phyloP scores from a whole-genome alignment of 2,888 invertebrate species.

The Watsonalla binaria region DNA sequence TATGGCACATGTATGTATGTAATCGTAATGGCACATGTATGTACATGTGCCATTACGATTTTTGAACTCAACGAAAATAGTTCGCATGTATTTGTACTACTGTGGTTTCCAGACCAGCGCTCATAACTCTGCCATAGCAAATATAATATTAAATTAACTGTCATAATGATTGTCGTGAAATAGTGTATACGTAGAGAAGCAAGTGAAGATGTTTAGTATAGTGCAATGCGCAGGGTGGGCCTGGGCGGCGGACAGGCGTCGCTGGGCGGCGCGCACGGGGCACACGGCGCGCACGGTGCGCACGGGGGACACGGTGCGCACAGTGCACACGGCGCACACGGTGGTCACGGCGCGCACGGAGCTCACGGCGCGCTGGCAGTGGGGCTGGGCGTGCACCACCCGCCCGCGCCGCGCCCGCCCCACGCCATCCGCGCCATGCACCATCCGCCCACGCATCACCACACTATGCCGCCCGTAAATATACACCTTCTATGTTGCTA shows the following conservation, averaged over 20 bases:
- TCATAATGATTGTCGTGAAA: no score
- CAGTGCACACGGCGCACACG: no score
- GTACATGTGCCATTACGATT: no score
- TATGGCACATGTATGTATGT: no score
- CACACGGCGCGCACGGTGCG: conserved; percentile 48
- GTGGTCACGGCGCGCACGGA: conserved; percentile 36
- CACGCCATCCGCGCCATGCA: conserved; percentile 67
- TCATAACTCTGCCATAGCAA: no score
- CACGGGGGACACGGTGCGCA: conserved; percentile 41
- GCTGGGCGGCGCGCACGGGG: conserved; percentile 53
- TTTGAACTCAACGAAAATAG: no score
- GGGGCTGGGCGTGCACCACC: conserved; percentile 42
- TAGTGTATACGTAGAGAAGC: no score
- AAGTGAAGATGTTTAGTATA: conserved; percentile 8
- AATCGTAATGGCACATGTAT: no score
- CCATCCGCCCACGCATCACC: conserved; percentile 60
- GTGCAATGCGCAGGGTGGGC: conserved; percentile 46
- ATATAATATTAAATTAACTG: no score
- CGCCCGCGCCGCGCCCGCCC: conserved; percentile 57
- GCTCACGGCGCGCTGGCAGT: conserved; percentile 13
- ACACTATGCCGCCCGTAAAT: conserved; percentile 54
- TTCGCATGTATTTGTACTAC: no score
- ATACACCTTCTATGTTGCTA: no score
- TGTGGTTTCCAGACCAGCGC: no score
- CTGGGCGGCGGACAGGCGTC: conserved; percentile 11